Evolutionary conservation across 2,113 vertebrate genomes (phyloP).

Genomic region (Cricetomys ansorgei): DNA sequence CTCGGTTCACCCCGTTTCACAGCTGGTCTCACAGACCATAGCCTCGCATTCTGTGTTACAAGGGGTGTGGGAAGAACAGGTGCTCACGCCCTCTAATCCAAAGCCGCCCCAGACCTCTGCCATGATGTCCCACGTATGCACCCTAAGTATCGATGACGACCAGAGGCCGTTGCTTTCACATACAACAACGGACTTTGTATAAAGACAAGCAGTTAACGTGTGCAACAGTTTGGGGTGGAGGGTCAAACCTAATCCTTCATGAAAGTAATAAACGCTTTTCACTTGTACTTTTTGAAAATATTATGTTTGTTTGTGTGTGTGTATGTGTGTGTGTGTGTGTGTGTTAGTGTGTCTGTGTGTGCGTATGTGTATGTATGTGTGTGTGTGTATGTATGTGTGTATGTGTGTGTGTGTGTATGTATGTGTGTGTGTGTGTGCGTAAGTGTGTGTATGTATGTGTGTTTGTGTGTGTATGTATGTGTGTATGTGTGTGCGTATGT

Average conservation of each 20-base stretch:
- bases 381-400: too few relatives aligned
- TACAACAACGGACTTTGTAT: neutral
- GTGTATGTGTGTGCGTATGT: neutral
- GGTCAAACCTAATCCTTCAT: neutral
- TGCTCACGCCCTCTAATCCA: too few relatives aligned
- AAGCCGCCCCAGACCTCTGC: neutral
- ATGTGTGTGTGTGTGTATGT: neutral
- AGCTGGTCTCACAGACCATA: too few relatives aligned
- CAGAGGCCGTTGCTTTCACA: too few relatives aligned
- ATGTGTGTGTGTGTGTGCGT: accelerated
- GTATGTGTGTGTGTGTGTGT: neutral
- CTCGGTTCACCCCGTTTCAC: neutral
- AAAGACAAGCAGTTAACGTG: neutral
- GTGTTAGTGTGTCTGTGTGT: neutral
- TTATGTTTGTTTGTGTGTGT: neutral
- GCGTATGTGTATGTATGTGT: too few relatives aligned
- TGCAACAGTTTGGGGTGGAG: neutral
- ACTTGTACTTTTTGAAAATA: neutral
- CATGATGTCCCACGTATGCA: neutral
- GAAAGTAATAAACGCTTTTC: neutral
- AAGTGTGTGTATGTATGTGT: neutral
- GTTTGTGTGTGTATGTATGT: neutral
- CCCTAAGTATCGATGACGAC: too few relatives aligned
- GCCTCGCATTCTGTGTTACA: accelerated
- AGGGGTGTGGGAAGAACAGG: neutral